Evolutionary conservation across 2,888 invertebrate genomes (phyloP).

Genomic region (Digitonthophagus gazella): DNA sequence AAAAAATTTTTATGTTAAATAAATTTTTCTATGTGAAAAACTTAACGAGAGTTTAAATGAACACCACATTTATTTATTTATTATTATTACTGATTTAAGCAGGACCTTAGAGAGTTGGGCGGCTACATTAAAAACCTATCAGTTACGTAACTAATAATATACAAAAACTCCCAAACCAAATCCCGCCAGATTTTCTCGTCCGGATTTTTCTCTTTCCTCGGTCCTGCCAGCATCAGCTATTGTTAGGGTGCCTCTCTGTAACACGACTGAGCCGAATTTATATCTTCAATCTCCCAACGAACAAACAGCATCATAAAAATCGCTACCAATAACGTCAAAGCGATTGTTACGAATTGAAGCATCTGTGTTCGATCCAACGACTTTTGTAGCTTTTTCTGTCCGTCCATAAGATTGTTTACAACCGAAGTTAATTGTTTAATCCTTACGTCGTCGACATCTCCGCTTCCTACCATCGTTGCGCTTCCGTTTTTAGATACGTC

Average conservation of each 20-base stretch:
- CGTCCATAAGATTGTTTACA: conserved; percentile 50
- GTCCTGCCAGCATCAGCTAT: conserved; percentile 42
- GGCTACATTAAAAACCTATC: conserved; percentile 19
- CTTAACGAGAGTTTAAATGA: conserved; percentile 2
- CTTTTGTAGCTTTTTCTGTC: conserved; percentile 51
- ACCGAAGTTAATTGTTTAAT: conserved; percentile 41
- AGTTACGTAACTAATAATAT: conserved; percentile 18
- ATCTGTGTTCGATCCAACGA: conserved; percentile 54
- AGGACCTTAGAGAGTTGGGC: conserved; percentile 25
- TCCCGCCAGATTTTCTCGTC: conserved; percentile 35
- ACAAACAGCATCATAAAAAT: conserved; percentile 22
- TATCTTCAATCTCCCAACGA: conserved; percentile 23
- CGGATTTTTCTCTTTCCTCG: conserved; percentile 6
- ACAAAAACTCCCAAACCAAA: conserved; percentile 35
- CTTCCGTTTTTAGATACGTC: conserved; percentile 44
- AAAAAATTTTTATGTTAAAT: conserved; percentile 18
- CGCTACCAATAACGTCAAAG: conserved; percentile 41
- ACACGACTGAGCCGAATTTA: conserved; percentile 29
- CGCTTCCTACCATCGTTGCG: conserved; percentile 28
- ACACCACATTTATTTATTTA: conserved; percentile 9
- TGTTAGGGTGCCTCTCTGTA: conserved; percentile 40
- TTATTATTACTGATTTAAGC: conserved; percentile 9
- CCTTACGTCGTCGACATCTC: conserved; percentile 35
- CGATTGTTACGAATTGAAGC: conserved; percentile 55
- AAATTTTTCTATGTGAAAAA: conserved; percentile 8